Evolutionary conservation across 2,113 vertebrate species (phyloP).

Genomic region (Actinemys pallida): DNA sequence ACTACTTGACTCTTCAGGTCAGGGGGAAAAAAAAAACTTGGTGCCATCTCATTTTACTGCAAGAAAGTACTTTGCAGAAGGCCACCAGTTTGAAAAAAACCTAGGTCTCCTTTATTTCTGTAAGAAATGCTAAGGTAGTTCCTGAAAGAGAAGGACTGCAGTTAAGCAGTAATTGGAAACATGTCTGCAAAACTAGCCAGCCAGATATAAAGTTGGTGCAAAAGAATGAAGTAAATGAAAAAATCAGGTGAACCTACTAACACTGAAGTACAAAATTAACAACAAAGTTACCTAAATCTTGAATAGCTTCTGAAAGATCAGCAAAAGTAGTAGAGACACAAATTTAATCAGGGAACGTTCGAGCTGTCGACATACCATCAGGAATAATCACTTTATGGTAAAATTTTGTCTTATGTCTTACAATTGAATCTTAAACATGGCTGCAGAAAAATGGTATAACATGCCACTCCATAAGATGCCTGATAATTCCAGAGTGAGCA

Average conservation of each 20-base stretch:
- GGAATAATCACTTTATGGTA: background rate
- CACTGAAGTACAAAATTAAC: background rate
- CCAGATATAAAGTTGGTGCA: background rate
- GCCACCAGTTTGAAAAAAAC: background rate
- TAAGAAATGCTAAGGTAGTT: background rate
- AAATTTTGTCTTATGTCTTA: background rate
- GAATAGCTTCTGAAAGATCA: constrained; percentile 1
- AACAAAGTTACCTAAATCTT: background rate
- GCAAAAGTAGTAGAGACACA: background rate
- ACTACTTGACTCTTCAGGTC: background rate
- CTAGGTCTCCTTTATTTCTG: background rate
- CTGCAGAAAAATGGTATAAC: background rate
- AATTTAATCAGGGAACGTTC: constrained; percentile 2
- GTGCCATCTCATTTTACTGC: background rate
- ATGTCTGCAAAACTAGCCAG: background rate
- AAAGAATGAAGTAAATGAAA: background rate
- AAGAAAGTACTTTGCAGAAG: background rate
- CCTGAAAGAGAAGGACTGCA: background rate
- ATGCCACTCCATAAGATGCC: background rate
- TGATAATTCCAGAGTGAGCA: background rate
- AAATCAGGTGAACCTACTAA: background rate
- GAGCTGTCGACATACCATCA: background rate
- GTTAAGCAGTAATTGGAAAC: background rate
- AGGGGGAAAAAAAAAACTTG: background rate
- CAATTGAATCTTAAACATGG: background rate